Evolutionary conservation across 2,113 vertebrate species (phyloP).

Genomic region (Chamaea fasciata): DNA sequence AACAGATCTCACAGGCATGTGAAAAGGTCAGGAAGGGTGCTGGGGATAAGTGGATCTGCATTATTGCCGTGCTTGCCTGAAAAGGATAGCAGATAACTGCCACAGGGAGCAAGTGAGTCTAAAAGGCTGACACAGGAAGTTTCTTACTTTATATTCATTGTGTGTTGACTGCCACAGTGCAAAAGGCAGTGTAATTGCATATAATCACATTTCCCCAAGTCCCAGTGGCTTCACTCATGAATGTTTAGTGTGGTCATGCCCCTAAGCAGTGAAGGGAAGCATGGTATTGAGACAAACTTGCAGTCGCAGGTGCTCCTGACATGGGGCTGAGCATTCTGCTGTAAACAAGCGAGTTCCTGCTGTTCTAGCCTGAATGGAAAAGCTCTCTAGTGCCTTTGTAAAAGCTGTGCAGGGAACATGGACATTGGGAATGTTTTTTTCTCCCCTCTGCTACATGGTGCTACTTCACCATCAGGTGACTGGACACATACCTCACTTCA

Average conservation of each 20-base stretch:
- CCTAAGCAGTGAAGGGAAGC: neutral
- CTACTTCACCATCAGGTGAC: neutral
- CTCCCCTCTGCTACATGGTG: rapidly evolving
- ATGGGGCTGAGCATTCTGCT: rapidly evolving
- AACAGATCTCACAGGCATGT: neutral
- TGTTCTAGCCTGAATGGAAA: neutral
- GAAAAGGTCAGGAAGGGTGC: neutral
- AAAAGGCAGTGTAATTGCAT: neutral
- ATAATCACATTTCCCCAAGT: neutral
- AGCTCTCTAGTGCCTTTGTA: neutral
- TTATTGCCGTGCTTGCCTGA: neutral
- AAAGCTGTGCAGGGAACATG: neutral
- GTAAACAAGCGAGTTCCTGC: neutral
- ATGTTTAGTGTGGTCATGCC: neutral
- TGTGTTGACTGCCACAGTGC: neutral
- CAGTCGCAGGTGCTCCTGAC: neutral
- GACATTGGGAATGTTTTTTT: neutral
- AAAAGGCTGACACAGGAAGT: neutral
- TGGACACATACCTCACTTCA: neutral
- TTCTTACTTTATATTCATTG: neutral
- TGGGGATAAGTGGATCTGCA: neutral
- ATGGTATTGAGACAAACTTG: neutral
- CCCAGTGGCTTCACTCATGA: neutral
- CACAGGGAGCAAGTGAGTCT: neutral
- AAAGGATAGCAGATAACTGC: neutral